Evolutionary conservation across 1,140 invertebrate genomes (phyloP).

Genomic region (Drosophila saltans): DNA sequence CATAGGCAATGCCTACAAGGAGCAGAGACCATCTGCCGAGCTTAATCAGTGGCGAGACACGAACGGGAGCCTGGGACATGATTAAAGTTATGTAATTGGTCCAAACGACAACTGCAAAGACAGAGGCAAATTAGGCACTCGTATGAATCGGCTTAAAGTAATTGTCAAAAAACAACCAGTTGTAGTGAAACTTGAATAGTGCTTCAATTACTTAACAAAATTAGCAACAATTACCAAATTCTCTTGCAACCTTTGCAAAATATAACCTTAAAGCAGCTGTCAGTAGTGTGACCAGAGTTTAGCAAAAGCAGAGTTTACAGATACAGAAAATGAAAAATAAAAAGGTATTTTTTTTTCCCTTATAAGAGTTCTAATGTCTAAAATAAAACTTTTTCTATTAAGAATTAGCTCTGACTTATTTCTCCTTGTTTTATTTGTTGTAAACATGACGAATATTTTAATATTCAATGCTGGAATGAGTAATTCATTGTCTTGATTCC

Average conservation of each 20-base stretch:
- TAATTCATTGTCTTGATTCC: too few relatives aligned
- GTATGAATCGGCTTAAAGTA: too few relatives aligned
- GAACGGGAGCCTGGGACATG: conserved; percentile 85
- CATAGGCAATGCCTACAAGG: conserved; percentile 87
- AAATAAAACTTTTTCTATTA: neutral
- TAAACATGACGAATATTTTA: too few relatives aligned
- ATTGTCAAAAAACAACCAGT: neutral
- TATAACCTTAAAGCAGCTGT: conserved; percentile 81
- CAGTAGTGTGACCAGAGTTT: conserved; percentile 45
- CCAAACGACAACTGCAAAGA: conserved; percentile 52
- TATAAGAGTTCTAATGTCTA: too few relatives aligned
- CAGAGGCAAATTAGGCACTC: conserved; percentile 14
- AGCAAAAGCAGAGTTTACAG: conserved; percentile 38
- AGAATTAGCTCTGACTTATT: neutral
- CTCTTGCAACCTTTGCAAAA: conserved; percentile 51
- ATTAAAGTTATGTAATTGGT: conserved; percentile 75
- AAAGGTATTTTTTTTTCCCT: too few relatives aligned
- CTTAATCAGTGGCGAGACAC: conserved; percentile 89
- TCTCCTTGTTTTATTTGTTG: neutral
- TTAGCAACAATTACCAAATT: conserved; percentile 59
- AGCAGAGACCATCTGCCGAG: conserved; percentile 90
- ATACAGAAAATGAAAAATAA: conserved; percentile 6
- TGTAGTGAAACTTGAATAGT: neutral
- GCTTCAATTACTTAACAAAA: conserved; percentile 22
- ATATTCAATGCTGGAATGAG: too few relatives aligned